Percentiles rank a stretch among this genome's conserved stretches.
Conservation (phyloP, 2,888 invertebrate species). For the Aphodius sticticus region DNA sequence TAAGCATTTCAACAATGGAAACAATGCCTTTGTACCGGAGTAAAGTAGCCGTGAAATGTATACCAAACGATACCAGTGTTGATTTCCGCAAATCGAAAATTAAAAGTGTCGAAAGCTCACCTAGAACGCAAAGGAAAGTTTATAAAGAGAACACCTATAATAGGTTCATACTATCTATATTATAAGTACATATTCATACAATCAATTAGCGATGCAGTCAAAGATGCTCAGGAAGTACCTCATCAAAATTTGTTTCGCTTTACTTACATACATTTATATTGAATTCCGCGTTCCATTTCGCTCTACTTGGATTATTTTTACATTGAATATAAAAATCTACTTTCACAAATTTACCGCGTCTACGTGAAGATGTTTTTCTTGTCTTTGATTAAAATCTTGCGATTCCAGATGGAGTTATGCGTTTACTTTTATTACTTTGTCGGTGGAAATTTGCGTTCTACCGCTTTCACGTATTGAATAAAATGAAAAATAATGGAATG, state of each 20-base stretch:
- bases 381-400: not conserved
- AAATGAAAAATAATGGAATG: not conserved
- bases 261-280: not conserved
- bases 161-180: not conserved
- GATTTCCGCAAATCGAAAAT: not conserved
- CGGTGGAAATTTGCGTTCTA: not conserved
- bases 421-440: not conserved
- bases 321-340: not conserved
- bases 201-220: not conserved
- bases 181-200: not conserved
- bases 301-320: not conserved
- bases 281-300: not conserved
- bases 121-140: not conserved
- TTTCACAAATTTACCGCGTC: not conserved
- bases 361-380: not conserved
- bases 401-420: not conserved
- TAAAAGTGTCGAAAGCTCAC: slow-evolving; percentile 4
- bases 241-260: not conserved
- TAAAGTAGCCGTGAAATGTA: not conserved
- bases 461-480: not conserved
- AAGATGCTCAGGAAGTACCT: not conserved
- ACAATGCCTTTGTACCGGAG: not conserved
- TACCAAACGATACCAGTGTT: not conserved
- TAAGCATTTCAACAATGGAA: not conserved
- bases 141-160: not conserved